Evolutionary conservation across 1,140 invertebrate genomes (phyloP).

Genomic region (Lordiphosa stackelbergi): DNA sequence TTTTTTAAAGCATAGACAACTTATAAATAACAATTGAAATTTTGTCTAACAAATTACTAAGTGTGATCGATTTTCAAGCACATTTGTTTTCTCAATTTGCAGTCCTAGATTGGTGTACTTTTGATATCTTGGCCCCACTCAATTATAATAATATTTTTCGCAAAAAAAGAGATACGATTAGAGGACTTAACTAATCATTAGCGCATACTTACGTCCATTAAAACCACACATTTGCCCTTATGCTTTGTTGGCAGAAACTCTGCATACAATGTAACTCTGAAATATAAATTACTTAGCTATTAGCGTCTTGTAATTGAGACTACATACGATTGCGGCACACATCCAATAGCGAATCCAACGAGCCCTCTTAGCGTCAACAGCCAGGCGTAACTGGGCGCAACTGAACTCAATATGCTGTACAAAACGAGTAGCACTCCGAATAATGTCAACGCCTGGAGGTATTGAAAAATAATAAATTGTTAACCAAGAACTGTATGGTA

Average conservation of each 20-base stretch:
- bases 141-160: no score
- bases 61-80: no score
- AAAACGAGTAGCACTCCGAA: constrained; percentile 93
- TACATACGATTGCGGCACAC: constrained; percentile 95
- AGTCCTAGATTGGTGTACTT: no score
- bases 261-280: constrained; percentile 95
- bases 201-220: constrained; percentile 89
- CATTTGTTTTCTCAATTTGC: no score
- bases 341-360: constrained; percentile 97
- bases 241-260: constrained; percentile 96
- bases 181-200: no score
- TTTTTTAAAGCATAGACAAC: no score
- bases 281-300: background rate
- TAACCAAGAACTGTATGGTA: background rate
- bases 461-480: background rate
- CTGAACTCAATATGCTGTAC: constrained; percentile 92
- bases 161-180: no score
- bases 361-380: constrained; percentile 92
- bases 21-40: no score
- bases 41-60: no score
- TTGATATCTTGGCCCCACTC: no score
- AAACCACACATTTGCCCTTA: constrained; percentile 94
- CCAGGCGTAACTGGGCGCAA: constrained; percentile 95
- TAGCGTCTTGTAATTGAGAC: background rate
- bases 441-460: constrained; percentile 76